Evolutionary conservation across 1,140 invertebrate genomes (phyloP).

Genomic region (Antheraea mylitta): DNA sequence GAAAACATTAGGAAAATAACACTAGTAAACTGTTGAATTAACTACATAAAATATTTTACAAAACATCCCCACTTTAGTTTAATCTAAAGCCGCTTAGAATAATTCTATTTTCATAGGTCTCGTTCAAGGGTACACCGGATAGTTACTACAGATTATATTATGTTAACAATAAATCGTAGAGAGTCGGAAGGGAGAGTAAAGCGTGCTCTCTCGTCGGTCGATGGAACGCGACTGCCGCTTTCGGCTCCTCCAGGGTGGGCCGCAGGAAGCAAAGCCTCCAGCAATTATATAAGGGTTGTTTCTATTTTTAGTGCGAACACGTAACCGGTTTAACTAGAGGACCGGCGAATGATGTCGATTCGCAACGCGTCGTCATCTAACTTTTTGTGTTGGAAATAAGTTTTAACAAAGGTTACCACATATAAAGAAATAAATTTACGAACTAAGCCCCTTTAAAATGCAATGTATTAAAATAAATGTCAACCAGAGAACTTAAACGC

Average conservation of each 20-base stretch:
- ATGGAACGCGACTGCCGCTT: constrained; percentile 24
- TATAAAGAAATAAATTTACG: too few species aligned
- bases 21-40: too few species aligned
- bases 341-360: constrained; percentile 2
- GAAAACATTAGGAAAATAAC: not conserved
- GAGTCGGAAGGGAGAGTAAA: constrained; percentile 2
- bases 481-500: too few species aligned
- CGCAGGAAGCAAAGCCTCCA: constrained; percentile 64
- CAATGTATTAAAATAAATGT: too few species aligned
- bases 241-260: constrained; percentile 27
- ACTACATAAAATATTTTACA: too few species aligned
- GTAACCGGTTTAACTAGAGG: not conserved
- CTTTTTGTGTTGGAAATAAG: not conserved
- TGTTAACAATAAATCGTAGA: too few species aligned
- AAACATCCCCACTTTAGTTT: too few species aligned
- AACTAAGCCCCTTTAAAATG: too few species aligned
- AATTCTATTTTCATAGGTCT: not conserved
- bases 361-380: not conserved
- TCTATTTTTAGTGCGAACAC: constrained; percentile 61
- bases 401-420: too few species aligned
- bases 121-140: not conserved
- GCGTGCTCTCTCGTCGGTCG: constrained; percentile 26
- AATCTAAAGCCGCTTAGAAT: too few species aligned
- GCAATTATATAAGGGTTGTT: constrained; percentile 71
- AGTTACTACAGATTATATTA: too few species aligned